Evolutionary conservation across 2,888 invertebrate genomes (phyloP), one percentile per base, ranked within the genome.

Genomic region (Microplitis deprimator): DNA sequence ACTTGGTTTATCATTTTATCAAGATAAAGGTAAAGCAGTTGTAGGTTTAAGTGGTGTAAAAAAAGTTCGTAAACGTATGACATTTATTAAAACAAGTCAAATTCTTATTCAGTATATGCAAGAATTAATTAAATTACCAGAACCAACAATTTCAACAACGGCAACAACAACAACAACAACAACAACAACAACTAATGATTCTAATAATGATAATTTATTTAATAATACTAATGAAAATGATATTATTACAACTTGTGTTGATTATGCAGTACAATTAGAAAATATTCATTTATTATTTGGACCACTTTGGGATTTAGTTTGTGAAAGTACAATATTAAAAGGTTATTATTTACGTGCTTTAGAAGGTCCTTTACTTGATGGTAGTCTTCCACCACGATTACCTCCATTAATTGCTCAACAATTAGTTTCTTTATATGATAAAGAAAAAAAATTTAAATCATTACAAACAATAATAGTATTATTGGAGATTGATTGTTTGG

Each of bases 381-480:
- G 88, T 7, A 92, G 92, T 82, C 91, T 93, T 39, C 91, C 90
- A 85, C 91, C 83, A 83, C 90, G 88, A 87, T 92, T 90, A 86
- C 94, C 92, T 76, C 95, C 92, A 20, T 90, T 86, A 76, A 92
- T 94, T 67, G 92, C 93, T 82, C 90, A 95, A 90, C 91, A 94
- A 90, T 93, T 94, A 73, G 91, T 96, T 16, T 91, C 92, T 68
- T 92, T 95, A 86, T 93, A 93, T 76, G 92, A 94, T 81, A 91
- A 92, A 6, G 93, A 93, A 80, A 92, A 92, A 65, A 92, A 93
- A 85, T 91, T 94, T 72, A 91, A 93, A 71, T 91, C 93, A 10
- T 92, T 96, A 68, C 95, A 96, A 87, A 91, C 93, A 8, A 95
- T 95, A 80, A 92, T 95, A 76, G 92, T 93, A 62, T 91, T 93